Conservation (phyloP, 2,113 vertebrate species). For the Xenopus laevis region DNA sequence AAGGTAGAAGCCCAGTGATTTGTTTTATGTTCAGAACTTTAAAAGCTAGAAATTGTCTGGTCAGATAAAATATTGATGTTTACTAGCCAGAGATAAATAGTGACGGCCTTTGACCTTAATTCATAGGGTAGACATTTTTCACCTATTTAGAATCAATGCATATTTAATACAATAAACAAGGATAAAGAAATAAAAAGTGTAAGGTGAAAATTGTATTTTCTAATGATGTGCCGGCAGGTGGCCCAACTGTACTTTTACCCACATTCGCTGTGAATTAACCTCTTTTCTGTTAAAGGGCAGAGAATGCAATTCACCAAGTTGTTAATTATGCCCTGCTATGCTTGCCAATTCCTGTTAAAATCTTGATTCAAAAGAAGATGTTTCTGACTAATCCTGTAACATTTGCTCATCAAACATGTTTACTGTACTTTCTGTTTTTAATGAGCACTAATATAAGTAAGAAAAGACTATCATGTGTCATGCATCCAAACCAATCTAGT, state of each 20-base stretch:
- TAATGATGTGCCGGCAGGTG: background rate
- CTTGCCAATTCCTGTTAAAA: background rate
- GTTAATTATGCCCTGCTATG: background rate
- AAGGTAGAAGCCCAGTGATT: constrained; percentile 7
- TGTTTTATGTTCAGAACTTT: background rate
- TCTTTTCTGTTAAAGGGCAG: background rate
- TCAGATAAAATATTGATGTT: constrained; percentile 1
- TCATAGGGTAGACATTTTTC: background rate
- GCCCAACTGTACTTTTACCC: constrained; percentile 29
- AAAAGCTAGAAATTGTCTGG: background rate
- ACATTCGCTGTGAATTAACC: constrained; percentile 40
- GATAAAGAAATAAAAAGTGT: background rate
- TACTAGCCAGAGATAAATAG: background rate
- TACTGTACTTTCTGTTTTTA: background rate
- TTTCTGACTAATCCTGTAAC: background rate
- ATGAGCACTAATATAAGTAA: background rate
- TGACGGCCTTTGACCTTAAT: background rate
- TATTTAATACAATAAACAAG: background rate
- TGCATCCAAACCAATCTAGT: too few species aligned
- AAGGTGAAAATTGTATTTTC: background rate
- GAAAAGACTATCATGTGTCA: too few species aligned
- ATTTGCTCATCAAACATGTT: background rate
- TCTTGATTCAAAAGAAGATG: background rate
- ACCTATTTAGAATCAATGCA: background rate
- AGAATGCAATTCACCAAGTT: background rate